Evolutionary conservation across 2,113 vertebrate genomes (phyloP), one percentile per base, ranked within the genome.

Genomic region (Limanda limanda): DNA sequence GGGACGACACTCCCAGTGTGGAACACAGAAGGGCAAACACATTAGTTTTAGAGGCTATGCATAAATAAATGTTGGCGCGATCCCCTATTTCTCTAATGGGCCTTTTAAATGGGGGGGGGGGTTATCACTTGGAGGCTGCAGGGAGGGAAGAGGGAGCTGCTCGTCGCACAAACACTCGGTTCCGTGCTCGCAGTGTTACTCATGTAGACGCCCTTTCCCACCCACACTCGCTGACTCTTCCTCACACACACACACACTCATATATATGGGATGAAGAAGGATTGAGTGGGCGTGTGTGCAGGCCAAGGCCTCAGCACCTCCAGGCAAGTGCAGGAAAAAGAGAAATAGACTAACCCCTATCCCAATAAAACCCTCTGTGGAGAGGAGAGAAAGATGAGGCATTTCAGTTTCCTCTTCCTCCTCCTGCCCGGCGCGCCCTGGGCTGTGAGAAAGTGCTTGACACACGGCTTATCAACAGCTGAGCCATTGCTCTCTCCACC

Each of bases 241-340:
- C 35, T 35, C 74, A 27, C 25, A 27, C 74, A 72, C 58, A 55
- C 77, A 61, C 65, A 70, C 51, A 58, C 71, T 69, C 64, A 56
- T 13, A n/a, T 72, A 55, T 12, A 8, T 15, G 61, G 77, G 77
- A 71, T 80, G 82, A 81, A 71, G 80, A 86, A 31, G 82, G 73
- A 56, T 23, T 70, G 89, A 79, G 88, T 87, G 86, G 88, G 90
- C 75, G 88, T 75, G 66, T 68, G 76, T 74, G 81, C 79, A 87
- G 80, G 69, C 78, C 64, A 54, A 78, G 90, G 84, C 84, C 73
- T 81, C 20, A 2, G 24, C 61, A 59, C 75, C 89, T 83, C 62
- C 76, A 78, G 88, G 91, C 89, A 0, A 81, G 71, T 21, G 69
- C 60, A 45, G 5, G 27, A 31, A 31, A 60, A 58, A 18, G n/a